Base-by-base conservation (phyloP, 2,888 invertebrate genomes). In the Lumbricus terrestris region DNA sequence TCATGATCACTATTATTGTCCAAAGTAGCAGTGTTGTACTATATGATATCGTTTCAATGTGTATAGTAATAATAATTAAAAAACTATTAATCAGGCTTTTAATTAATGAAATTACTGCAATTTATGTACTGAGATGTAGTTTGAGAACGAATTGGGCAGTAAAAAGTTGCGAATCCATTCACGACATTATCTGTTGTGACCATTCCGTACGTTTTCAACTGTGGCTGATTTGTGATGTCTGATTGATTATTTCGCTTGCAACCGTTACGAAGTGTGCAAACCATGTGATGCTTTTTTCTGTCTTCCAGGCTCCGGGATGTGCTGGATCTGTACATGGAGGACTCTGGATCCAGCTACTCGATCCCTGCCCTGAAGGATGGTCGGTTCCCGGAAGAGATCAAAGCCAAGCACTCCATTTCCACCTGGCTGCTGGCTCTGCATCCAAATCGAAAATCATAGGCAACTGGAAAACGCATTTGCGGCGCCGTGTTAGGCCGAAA, bases 321-420 rank as follows among this genome's bases (percentile, higher is more conserved):
- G 85, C 88, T 91, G 35, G 5, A 37, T 23, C 83, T 88, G 35
- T 90, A 89, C 88, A 37, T 90, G 83, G 89, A 89, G 4, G 34
- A 42, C 37, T 88, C 89, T n/a, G 47, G 38, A 33, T 34, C 40
- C 34, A 85, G 47, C 40, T 34, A 90, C 35, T 37, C 38, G 34
- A 37, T 82, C 29, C 69, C 35, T 35, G 88, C 90, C 38, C 90
- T 91, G 20, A 40, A 69, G 18, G 90, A 89, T 37, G 90, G 90
- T 20, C 33, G 85, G 29, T 91, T 92, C 89, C 92, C 91, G 4
- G 88, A 40, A n/a, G 89, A 89, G 38, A 91, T 92, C 89, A 82
- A 89, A 13, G 91, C 69, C 23, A 89, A 90, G 54, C 92, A 92
- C 89, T 90, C 90, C 89, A 42, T 91, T 8, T 90, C 88, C 54